Conservation (phyloP, 2,113 vertebrate genomes). For the Ivindomyrus marchei region DNA sequence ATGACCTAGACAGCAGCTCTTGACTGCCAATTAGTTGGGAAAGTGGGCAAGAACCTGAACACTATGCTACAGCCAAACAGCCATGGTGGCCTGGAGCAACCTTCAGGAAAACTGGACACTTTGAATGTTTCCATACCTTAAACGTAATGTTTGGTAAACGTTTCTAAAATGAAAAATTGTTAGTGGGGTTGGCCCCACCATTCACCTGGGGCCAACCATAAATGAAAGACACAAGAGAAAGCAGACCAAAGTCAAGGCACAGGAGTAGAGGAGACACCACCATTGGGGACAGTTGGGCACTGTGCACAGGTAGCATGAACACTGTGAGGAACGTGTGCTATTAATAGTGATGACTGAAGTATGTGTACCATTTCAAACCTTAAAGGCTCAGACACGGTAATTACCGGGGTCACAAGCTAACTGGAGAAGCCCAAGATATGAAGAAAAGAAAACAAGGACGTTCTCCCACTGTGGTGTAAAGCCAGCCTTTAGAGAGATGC, state of each 20-base stretch:
- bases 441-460: background rate
- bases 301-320: background rate
- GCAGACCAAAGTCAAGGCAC: background rate
- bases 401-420: background rate
- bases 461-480: background rate
- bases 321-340: background rate
- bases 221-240: background rate
- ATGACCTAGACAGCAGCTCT: background rate
- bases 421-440: background rate
- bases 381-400: background rate
- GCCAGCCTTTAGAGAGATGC: background rate
- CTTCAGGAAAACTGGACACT: background rate
- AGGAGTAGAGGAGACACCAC: background rate
- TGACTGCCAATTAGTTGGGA: background rate
- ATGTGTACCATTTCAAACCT: background rate
- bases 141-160: background rate
- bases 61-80: background rate
- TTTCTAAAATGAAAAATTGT: background rate
- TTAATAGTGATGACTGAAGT: background rate
- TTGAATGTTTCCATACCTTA: background rate
- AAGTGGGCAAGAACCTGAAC: background rate
- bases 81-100: background rate
- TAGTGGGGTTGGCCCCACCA: background rate
- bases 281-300: background rate
- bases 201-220: background rate